Evolutionary conservation across 2,888 invertebrate genomes (phyloP).

Genomic region (Leptopterna dolabrata): DNA sequence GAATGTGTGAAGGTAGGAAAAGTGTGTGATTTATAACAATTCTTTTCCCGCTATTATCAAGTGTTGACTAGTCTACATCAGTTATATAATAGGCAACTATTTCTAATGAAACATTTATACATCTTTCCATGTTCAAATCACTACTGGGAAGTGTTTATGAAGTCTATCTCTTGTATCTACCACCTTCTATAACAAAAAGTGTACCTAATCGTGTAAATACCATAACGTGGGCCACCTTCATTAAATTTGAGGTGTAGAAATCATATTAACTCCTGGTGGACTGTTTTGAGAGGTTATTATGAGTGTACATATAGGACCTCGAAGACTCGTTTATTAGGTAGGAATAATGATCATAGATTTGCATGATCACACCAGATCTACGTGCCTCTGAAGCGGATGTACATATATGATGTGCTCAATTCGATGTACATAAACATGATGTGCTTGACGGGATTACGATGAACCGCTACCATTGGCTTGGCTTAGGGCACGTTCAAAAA

Average conservation of each 20-base stretch:
- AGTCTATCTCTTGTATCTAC: background rate
- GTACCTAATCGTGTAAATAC: background rate
- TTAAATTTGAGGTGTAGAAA: background rate
- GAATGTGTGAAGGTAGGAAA: background rate
- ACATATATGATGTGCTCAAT: no score
- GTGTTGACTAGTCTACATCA: slow-evolving; percentile 6
- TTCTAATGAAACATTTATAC: background rate
- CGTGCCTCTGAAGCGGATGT: no score
- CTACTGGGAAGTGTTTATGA: background rate
- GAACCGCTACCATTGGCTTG: background rate
- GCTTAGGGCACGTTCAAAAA: background rate
- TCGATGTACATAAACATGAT: no score
- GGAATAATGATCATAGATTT: no score
- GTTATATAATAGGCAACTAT: background rate
- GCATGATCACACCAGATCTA: no score
- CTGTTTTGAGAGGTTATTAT: background rate
- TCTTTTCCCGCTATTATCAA: background rate
- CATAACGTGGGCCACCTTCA: background rate
- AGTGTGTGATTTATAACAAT: background rate
- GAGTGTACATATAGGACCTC: background rate
- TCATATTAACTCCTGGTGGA: background rate
- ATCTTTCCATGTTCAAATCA: background rate
- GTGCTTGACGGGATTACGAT: background rate
- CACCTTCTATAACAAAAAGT: background rate
- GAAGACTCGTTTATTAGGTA: background rate